Base-by-base conservation (phyloP, 2,888 invertebrate species). In the Abrostola tripartita region DNA sequence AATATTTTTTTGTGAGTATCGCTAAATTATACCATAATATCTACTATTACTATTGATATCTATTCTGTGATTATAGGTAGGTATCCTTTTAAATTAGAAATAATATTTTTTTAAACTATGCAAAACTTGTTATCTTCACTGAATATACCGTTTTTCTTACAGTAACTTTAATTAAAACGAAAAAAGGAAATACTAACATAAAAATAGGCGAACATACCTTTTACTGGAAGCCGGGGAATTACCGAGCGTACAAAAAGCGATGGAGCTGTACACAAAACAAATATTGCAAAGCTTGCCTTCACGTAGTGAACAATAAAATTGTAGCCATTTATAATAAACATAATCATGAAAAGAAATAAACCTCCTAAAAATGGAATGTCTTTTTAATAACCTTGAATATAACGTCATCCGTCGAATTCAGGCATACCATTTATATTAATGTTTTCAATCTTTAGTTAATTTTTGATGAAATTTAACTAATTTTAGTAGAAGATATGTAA, bases 211-310 rank as follows among this genome's bases (percentile, higher is more conserved):
- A 85, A 0, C 56, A 90, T 63, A 88, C 87, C 1, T 92, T 91
- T 69, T 92, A 92, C 65, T 57, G 83, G 38, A 92, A 90, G 55
- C 86, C 87, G 0, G 89, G 89, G 0, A 89, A 86, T 54, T 72
- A 79, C 42, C 87, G 80, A 41, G 74, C 78, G 0, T 68, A 75
- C 4, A 88, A 84, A 59, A 82, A 84, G 37, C 72, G 92, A 37
- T 91, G 90, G 90, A 79, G 87, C 47, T 91, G 90, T 49, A 88
- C 91, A 0, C 88, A 90, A 62, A 91, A 92, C 61, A 90, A 85
- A 54, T 91, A 92, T 56, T 92, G 92, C 60, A 86, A 75, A 52
- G 92, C 92, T 0, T 85, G 87, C 35, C 73, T 92, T 9, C 88
- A 90, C 24, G 83, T 88, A 0, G 85, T 88, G 0, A 84, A 91